A percentile compares a stretch with the other conserved stretches of the same genome.
These are phyloP conservation scores for Sciurus vulgaris DNA, from an alignment of 2,797 vertebrate genomes.

Conservation along the genomic window DNA sequence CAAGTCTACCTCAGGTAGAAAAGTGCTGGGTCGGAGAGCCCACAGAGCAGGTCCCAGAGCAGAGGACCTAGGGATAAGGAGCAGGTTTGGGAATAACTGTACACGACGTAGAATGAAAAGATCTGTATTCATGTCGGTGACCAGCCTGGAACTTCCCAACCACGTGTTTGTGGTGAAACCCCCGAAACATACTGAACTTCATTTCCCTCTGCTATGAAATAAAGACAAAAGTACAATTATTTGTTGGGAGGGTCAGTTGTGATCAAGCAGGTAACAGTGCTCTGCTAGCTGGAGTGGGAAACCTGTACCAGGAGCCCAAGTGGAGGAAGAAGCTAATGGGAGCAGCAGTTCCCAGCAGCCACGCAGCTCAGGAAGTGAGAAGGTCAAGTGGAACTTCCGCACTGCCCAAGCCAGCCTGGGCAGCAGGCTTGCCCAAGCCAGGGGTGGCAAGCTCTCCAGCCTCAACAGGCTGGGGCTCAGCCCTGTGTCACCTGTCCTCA, in stretches of 20 bases:
- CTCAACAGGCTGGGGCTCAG: neutral
- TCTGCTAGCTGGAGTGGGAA: neutral
- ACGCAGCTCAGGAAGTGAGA: neutral
- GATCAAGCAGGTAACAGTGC: neutral
- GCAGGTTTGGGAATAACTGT: neutral
- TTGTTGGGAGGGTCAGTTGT: neutral
- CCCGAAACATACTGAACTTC: neutral
- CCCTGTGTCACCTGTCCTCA: fast-evolving
- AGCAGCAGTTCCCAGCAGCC: neutral
- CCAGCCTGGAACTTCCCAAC: neutral
- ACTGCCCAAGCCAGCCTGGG: neutral
- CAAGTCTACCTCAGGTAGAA: neutral
- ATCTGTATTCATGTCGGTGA: neutral
- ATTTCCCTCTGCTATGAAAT: neutral
- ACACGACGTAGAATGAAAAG: neutral
- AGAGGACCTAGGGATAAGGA: neutral
- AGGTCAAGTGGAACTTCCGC: neutral
- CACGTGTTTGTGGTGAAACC: neutral
- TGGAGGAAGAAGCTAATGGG: neutral
- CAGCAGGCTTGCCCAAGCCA: too few relatives aligned
- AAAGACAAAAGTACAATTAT: neutral
- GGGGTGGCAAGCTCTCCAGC: neutral
- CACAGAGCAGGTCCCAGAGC: neutral
- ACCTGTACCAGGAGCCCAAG: neutral
- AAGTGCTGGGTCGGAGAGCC: neutral